Evolutionary conservation across 2,888 invertebrate genomes (phyloP), one percentile per base, ranked within the genome.

Genomic region (Agriotes lineatus): DNA sequence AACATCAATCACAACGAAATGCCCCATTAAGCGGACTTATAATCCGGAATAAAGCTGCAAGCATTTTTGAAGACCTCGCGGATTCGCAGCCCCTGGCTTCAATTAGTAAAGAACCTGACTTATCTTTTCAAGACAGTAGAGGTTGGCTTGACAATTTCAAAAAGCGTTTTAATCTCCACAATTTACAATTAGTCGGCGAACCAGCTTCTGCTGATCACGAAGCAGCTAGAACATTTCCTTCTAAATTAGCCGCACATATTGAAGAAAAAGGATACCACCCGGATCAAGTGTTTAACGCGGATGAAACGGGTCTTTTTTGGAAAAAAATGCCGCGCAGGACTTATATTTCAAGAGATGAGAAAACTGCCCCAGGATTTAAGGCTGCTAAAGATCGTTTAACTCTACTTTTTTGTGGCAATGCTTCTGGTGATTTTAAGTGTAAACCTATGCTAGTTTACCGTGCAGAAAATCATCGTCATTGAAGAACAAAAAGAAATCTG

Each of bases 371-470:
- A 61, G 74, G 74, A 44, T 80, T 75, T 68, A 77, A 78, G 70
- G 77, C 70, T 50, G 72, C 76, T 30, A 30, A 30, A 30, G 30
- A 30, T 30, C 4, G 30, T 4, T 9, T n/a, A 78, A 78, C 78
- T 60, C 69, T 80, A 64, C 68, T 78, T 42, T 64, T 80, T 56
- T 75, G 78, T 62, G 74, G 69, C 58, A 79, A 80, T 75, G 79
- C 76, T 22, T 68, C 70, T 66, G 78, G 76, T 59, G 76, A 77
- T 56, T 75, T 74, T 39, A 79, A 78, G 69, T 61, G 78, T 48
- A 77, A 78, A 67, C 77, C 79, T 61, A 62, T 79, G n/a, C 69
- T 77, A 18, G 73, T 73, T 54, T 72, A 68, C 58, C 69, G 67
- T 52, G 71, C 70, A 6, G 59, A 72, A 70, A 72, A 25, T 37